These are phyloP conservation scores for Apteryx owenii DNA, from an alignment of 2,113 vertebrate genomes.

Conservation along the genomic window DNA sequence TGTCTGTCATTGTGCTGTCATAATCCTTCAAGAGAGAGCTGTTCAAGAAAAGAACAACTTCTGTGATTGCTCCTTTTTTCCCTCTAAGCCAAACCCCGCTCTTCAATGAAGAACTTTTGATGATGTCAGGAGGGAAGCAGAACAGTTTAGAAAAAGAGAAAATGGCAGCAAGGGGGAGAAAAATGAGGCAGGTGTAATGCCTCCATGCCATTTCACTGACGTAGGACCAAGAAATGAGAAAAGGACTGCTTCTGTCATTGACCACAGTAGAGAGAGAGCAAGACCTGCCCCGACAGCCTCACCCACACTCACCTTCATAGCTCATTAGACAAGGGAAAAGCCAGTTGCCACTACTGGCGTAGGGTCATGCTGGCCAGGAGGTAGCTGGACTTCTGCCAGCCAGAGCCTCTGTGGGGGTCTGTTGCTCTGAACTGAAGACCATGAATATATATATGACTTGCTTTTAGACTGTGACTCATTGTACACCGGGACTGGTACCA, in stretches of 20 bases:
- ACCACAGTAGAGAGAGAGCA: not conserved
- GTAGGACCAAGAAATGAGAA: not conserved
- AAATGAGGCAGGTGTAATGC: not conserved
- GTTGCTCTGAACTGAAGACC: not conserved
- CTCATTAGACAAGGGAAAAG: not conserved
- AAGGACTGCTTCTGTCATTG: not conserved
- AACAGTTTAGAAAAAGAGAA: too few species aligned
- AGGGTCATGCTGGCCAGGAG: not conserved
- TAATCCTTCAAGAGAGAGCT: not conserved
- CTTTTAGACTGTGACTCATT: not conserved
- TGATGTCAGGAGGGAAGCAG: not conserved
- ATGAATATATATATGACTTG: not conserved
- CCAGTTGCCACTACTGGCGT: rapidly evolving
- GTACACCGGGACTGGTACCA: not conserved
- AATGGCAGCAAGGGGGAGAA: not conserved
- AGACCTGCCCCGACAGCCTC: not conserved
- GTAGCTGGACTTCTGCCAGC: not conserved
- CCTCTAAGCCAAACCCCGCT: not conserved
- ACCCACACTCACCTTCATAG: not conserved
- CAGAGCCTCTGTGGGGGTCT: not conserved
- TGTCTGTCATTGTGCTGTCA: too few species aligned
- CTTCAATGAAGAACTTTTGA: too few species aligned
- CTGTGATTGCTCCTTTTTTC: not conserved
- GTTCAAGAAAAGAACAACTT: not conserved
- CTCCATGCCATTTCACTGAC: not conserved